Conservation (phyloP, 2,797 vertebrate genomes). For the Ctenopoma kingsleyae region DNA sequence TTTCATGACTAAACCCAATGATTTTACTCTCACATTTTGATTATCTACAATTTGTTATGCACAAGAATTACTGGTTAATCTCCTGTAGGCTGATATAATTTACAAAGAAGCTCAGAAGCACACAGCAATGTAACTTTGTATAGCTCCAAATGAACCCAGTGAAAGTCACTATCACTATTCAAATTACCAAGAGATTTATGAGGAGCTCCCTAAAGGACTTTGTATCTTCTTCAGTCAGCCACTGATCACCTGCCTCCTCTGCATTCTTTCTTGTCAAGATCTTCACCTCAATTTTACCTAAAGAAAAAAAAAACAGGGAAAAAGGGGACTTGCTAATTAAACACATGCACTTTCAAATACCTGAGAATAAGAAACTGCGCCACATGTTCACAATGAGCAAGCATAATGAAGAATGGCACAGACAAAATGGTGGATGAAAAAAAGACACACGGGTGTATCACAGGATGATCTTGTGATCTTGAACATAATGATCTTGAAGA, state of each 20-base stretch:
- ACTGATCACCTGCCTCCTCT: conserved; percentile 89
- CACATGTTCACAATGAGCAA: not conserved
- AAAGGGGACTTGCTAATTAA: not conserved
- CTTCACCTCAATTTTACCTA: conserved; percentile 96
- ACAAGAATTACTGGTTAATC: not conserved
- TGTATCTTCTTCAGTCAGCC: conserved; percentile 94
- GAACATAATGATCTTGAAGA: not conserved
- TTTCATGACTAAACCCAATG: not conserved
- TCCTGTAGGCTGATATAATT: not conserved
- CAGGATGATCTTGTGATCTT: conserved; percentile 19
- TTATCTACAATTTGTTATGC: not conserved
- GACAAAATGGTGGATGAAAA: conserved; percentile 52
- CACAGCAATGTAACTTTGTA: not conserved
- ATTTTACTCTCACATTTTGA: not conserved
- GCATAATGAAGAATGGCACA: conserved; percentile 32
- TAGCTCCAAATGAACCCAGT: not conserved
- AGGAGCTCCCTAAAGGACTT: conserved; percentile 94
- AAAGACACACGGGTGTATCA: conserved; percentile 48
- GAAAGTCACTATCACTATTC: not conserved
- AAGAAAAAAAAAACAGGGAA: not conserved
- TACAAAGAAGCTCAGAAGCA: not conserved
- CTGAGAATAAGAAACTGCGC: not conserved
- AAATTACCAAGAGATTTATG: conserved; percentile 92
- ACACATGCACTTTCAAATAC: not conserved
- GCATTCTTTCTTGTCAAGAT: conserved; percentile 88